Evolutionary conservation across 2,113 vertebrate species (phyloP).

Genomic region (Lepisosteus oculatus): DNA sequence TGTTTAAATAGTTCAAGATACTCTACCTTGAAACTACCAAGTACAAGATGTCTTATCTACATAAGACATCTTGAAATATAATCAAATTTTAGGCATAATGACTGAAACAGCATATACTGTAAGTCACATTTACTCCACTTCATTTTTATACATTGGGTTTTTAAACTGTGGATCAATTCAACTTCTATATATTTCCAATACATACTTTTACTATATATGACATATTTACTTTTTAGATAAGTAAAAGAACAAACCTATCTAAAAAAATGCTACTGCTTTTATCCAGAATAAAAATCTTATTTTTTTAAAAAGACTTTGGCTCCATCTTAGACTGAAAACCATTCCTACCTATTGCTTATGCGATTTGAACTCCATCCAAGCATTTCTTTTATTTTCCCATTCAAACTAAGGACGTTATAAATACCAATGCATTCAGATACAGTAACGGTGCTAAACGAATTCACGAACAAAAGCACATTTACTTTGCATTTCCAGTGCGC

Average conservation of each 20-base stretch:
- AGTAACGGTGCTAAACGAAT: neutral
- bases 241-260: too few relatives aligned
- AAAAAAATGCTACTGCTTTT: too few relatives aligned
- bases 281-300: too few relatives aligned
- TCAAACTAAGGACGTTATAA: neutral
- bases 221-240: too few relatives aligned
- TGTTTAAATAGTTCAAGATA: slow-evolving; percentile 41
- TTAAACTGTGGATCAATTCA: too few relatives aligned
- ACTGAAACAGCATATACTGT: slow-evolving; percentile 21
- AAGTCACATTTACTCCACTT: neutral
- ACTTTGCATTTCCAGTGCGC: slow-evolving; percentile 46
- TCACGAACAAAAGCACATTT: slow-evolving; percentile 17
- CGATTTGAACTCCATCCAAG: neutral
- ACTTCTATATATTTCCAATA: too few relatives aligned
- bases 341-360: neutral
- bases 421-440: neutral
- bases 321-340: too few relatives aligned
- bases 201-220: too few relatives aligned
- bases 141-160: neutral
- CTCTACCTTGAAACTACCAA: slow-evolving; percentile 45
- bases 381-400: neutral
- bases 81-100: slow-evolving; percentile 39
- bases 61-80: slow-evolving; percentile 57
- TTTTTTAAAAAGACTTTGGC: too few relatives aligned
- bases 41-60: slow-evolving; percentile 43